Evolutionary conservation across 1,140 invertebrate species (phyloP), one percentile per base, ranked within the genome.

Genomic region (Phthorimaea operculella): DNA sequence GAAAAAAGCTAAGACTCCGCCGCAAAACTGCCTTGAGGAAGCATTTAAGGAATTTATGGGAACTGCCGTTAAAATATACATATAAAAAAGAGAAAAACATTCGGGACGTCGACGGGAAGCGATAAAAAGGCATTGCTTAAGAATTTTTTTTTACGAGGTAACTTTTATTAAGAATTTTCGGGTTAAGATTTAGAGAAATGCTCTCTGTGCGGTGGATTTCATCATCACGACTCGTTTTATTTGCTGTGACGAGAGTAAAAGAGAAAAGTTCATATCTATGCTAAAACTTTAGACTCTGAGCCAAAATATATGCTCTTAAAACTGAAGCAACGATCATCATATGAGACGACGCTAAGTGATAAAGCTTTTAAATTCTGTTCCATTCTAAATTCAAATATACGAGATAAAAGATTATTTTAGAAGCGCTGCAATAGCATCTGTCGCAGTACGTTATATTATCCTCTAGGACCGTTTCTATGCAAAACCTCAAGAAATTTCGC

Each of bases 31-130:
- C 47, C 47, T 45, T 57, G 57, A 55, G 61, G 54, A 58, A 57
- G 49, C 55, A 58, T 63, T 63, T 59, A 55, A 54, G 52, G 61
- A 63, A 63, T 63, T 63, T 63, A 63, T 52, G 57, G 57, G 55
- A 59, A 63, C 59, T 57, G 44, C 49, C 53, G 45, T 55, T 63
- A 63, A 63, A 56, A 63, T 59, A 57, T 59, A 58, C 53, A 63
- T 55, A 59, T 59, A 63, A 59, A 51, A 52, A 59, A 50, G 21
- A 59, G 55, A 55, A 59, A 59, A 58, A 55, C 57, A 59, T 63
- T 63, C 54, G 58, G 57, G 51, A 59, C 52, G 59, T 59, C 53
- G 55, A 59, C 58, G 57, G 54, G 53, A 56, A 57, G 58, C 47
- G 52, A 63, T 63, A 63, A 59, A 63, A 54, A 52, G 56, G 53